These are phyloP conservation scores for Gambusia holbrooki DNA, from an alignment of 2,113 vertebrate genomes.

Conservation along the genomic window DNA sequence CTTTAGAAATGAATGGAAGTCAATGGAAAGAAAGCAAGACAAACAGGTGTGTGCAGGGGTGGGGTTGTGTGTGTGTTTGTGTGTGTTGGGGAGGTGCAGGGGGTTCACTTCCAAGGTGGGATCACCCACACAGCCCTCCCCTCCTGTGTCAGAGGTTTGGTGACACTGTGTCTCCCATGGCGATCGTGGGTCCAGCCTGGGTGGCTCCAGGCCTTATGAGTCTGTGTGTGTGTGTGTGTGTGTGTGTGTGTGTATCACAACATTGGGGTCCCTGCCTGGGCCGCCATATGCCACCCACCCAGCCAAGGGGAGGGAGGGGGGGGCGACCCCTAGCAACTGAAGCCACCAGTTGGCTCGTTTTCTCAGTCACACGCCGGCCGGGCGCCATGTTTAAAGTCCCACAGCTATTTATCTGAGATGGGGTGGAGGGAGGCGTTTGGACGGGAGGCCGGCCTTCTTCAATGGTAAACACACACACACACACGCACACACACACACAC, in stretches of 20 bases:
- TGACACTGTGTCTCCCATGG: constrained; percentile 79
- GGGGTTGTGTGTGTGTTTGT: too few species aligned
- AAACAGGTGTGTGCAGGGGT: too few species aligned
- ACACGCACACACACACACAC: background rate
- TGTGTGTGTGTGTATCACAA: constrained; percentile 62
- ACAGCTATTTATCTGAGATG: constrained; percentile 70
- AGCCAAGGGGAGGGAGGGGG: constrained; percentile 62
- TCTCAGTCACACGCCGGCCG: constrained; percentile 76
- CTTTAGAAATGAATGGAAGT: too few species aligned
- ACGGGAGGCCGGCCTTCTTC: constrained; percentile 16
- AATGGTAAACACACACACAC: constrained; percentile 13
- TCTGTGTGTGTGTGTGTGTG: constrained; percentile 49
- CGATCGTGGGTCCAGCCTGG: constrained; percentile 76
- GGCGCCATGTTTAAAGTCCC: constrained; percentile 79
- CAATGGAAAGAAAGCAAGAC: too few species aligned
- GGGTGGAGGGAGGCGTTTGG: constrained; percentile 45
- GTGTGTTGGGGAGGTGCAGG: background rate
- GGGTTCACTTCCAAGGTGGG: constrained; percentile 62
- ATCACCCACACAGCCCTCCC: constrained; percentile 68
- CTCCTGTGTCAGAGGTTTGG: constrained; percentile 70
- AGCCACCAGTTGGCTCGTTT: constrained; percentile 78
- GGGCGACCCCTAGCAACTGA: constrained; percentile 69
- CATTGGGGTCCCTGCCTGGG: constrained; percentile 73
- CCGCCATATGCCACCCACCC: constrained; percentile 80
- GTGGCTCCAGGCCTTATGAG: constrained; percentile 79